Percentiles rank a stretch among this genome's conserved stretches.
These are phyloP conservation scores for Platyscapa corneri DNA, from an alignment of 1,140 invertebrate genomes.

Conservation along the genomic window DNA sequence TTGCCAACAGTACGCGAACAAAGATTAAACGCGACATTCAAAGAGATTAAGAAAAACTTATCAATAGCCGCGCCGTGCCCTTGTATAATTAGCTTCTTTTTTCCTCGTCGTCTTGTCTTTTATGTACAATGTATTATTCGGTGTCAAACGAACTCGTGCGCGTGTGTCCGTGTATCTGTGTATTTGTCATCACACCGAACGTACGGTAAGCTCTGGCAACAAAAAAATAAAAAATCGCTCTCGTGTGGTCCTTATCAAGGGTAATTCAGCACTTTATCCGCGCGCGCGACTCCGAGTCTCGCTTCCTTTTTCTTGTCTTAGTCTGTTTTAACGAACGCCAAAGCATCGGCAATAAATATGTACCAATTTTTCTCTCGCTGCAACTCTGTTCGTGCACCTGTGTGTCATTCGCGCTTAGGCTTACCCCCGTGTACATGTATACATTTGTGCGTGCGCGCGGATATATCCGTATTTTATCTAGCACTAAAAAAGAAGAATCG, in stretches of 20 bases:
- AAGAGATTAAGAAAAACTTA: neutral
- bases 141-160: neutral
- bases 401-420: neutral
- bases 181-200: too few species aligned
- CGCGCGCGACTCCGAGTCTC: neutral
- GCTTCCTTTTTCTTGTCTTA: too few species aligned
- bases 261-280: neutral
- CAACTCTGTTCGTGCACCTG: neutral
- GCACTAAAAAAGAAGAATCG: conserved; percentile 55
- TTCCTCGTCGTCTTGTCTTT: neutral
- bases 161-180: too few species aligned
- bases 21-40: neutral
- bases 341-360: neutral
- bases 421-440: conserved; percentile 18
- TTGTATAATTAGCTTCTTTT: neutral
- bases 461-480: neutral
- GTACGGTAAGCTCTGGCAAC: neutral
- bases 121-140: conserved; percentile 19
- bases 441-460: conserved; percentile 43
- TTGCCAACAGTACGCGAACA: neutral
- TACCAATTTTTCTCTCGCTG: neutral
- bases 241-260: neutral
- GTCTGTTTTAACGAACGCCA: too few species aligned
- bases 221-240: neutral
- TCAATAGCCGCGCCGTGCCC: neutral